These are phyloP conservation scores for Lepas anatifera DNA, from an alignment of 2,888 invertebrate species.

Conservation along the genomic window DNA sequence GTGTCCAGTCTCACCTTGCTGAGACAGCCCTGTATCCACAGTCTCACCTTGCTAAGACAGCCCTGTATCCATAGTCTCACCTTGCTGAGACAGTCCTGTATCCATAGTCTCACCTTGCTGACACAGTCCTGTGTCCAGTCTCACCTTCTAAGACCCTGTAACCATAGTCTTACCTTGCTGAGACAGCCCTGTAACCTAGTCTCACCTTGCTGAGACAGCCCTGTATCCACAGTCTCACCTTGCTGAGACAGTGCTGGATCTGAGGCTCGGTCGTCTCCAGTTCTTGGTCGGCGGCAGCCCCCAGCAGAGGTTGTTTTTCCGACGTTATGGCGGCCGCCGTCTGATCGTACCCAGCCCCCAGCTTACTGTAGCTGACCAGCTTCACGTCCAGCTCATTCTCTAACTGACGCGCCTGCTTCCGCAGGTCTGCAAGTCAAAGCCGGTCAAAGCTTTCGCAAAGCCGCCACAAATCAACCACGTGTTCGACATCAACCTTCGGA, in stretches of 20 bases:
- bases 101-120: too few relatives aligned
- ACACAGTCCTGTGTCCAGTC: too few relatives aligned
- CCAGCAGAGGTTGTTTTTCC: constrained; percentile 72
- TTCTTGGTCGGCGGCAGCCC: constrained; percentile 70
- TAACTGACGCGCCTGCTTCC: constrained; percentile 59
- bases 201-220: too few relatives aligned
- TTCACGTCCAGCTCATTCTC: constrained; percentile 97
- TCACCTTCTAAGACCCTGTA: too few relatives aligned
- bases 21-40: too few relatives aligned
- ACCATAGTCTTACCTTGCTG: too few relatives aligned
- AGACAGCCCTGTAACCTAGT: too few relatives aligned
- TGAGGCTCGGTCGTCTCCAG: constrained; percentile 70
- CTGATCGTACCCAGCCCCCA: constrained; percentile 48
- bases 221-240: too few relatives aligned
- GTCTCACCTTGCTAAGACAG: too few relatives aligned
- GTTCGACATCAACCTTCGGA: neutral
- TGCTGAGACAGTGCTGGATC: constrained; percentile 64
- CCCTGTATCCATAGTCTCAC: too few relatives aligned
- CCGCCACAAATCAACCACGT: neutral
- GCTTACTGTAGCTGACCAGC: constrained; percentile 86
- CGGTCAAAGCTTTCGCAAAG: neutral
- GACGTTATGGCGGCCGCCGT: constrained; percentile 40
- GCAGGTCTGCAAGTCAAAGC: neutral
- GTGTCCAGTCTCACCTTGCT: too few relatives aligned
- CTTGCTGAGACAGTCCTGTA: too few relatives aligned